Conservation (phyloP, 2,113 vertebrate genomes). For the Todiramphus chloris region DNA sequence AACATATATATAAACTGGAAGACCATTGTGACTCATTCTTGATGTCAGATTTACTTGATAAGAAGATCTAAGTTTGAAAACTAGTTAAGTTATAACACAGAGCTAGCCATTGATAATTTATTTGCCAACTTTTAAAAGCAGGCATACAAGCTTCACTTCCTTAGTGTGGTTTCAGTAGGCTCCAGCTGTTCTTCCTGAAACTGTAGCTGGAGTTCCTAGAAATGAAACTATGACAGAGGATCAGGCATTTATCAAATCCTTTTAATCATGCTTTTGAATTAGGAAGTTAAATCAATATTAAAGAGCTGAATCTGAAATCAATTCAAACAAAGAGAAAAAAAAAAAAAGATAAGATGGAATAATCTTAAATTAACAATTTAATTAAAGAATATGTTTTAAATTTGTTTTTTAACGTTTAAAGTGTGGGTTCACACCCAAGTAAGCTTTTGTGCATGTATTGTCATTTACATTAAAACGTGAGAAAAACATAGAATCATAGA, state of each 20-base stretch:
- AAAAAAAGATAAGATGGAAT: not conserved
- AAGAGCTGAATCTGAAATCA: not conserved
- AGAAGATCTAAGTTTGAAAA: not conserved
- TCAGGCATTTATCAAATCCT: not conserved
- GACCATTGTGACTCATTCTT: not conserved
- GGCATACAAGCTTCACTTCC: not conserved
- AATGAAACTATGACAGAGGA: not conserved
- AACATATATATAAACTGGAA: not conserved
- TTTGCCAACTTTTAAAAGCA: not conserved
- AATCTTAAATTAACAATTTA: not conserved
- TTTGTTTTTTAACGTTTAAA: not conserved
- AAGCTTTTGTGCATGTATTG: not conserved
- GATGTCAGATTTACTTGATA: not conserved
- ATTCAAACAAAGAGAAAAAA: not conserved
- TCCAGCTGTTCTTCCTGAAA: not conserved
- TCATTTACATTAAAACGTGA: not conserved
- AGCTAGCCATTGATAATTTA: not conserved
- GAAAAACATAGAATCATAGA: not conserved
- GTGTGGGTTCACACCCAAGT: not conserved
- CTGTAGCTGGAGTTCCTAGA: not conserved
- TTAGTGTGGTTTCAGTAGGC: not conserved
- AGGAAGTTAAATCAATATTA: not conserved
- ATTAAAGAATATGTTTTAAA: not conserved
- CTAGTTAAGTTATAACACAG: not conserved
- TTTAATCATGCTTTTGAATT: not conserved